Conservation (phyloP, 2,888 invertebrate species). For the Corbicula japonica region DNA sequence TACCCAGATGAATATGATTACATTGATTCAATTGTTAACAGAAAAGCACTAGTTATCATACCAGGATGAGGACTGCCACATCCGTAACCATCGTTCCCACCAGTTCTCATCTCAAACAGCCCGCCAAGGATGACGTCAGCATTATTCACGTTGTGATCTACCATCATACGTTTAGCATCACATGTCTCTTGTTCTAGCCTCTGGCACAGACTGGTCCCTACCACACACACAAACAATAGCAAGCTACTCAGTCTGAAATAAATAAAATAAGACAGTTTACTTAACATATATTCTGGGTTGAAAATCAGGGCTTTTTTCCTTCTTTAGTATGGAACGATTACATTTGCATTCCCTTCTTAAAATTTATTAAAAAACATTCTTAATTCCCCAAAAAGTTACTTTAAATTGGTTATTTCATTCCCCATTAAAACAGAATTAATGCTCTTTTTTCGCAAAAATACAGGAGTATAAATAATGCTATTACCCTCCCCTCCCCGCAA, state of each 20-base stretch:
- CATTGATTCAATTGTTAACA: background rate
- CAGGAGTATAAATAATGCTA: no score
- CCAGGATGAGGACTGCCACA: conserved; percentile 75
- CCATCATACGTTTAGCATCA: conserved; percentile 60
- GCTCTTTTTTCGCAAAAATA: no score
- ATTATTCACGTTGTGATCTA: conserved; percentile 57
- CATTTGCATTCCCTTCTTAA: no score
- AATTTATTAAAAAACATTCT: no score
- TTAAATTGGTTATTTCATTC: no score
- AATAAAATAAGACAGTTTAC: background rate
- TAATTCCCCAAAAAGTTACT: no score
- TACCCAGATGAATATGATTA: background rate
- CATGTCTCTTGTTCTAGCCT: conserved; percentile 76
- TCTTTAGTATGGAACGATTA: no score
- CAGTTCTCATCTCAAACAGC: conserved; percentile 71
- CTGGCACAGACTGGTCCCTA: conserved; percentile 48
- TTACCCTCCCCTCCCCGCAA: no score
- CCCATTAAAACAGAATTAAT: no score
- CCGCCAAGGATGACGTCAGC: conserved; percentile 78
- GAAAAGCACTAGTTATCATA: conserved; percentile 29
- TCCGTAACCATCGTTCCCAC: conserved; percentile 57
- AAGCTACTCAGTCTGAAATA: conserved; percentile 59
- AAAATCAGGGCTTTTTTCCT: no score
- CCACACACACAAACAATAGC: conserved; percentile 41
- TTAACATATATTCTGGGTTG: no score